Evolutionary conservation across 2,888 invertebrate genomes (phyloP).

Genomic region (Phortica okadai): DNA sequence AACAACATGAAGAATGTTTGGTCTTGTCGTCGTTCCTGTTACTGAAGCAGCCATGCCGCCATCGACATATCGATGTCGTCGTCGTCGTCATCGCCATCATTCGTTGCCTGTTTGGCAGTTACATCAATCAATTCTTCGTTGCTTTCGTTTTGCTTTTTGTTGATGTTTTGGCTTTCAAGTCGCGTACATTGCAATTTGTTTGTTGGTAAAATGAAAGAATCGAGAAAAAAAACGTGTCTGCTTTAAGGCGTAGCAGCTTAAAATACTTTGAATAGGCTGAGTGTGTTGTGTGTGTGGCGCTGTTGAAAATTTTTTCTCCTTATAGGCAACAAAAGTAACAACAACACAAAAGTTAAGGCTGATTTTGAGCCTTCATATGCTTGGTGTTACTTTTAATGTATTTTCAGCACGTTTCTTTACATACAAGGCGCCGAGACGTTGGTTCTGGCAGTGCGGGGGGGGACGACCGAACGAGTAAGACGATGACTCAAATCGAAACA

Average conservation of each 20-base stretch:
- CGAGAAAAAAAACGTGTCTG: constrained; percentile 56
- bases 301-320: constrained; percentile 5
- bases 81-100: neutral
- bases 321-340: neutral
- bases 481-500: neutral
- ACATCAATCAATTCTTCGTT: constrained; percentile 29
- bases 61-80: constrained; percentile 40
- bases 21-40: neutral
- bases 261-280: neutral
- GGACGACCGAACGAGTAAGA: neutral
- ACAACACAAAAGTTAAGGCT: neutral
- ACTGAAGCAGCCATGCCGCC: constrained; percentile 55
- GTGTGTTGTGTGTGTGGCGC: neutral
- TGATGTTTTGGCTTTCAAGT: constrained; percentile 66
- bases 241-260: constrained; percentile 9
- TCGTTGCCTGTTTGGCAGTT: constrained; percentile 21
- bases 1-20: neutral
- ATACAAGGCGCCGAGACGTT: constrained; percentile 29
- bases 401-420: constrained; percentile 64
- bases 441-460: constrained; percentile 10
- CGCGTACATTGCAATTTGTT: constrained; percentile 69
- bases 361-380: constrained; percentile 10
- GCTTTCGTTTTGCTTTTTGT: constrained; percentile 23
- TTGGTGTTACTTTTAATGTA: constrained; percentile 65
- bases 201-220: constrained; percentile 43